Percentiles rank a stretch among this genome's conserved stretches.
Conservation (phyloP, 2,888 invertebrate species). For the Bembecia ichneumoniformis region DNA sequence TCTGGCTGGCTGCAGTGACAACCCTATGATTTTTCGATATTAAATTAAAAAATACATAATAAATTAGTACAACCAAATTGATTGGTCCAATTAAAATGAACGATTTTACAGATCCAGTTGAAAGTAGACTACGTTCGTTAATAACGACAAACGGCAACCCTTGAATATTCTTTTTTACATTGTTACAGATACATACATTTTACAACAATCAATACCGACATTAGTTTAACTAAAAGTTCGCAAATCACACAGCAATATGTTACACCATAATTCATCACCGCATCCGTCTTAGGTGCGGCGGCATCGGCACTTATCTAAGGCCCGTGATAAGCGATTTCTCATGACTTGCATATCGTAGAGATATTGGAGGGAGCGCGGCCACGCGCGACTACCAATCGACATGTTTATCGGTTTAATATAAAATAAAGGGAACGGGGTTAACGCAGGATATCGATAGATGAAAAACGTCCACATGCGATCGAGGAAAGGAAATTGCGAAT, state of each 20-base stretch:
- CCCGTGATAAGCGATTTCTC: constrained; percentile 66
- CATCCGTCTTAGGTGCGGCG: constrained; percentile 35
- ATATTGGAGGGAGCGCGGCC: constrained; percentile 50
- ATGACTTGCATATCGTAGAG: constrained; percentile 64
- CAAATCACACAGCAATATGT: constrained; percentile 53
- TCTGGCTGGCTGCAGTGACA: too few species aligned
- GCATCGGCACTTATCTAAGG: constrained; percentile 35
- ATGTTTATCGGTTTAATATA: constrained; percentile 73
- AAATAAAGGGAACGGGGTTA: constrained; percentile 60
- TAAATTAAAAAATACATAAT: too few species aligned
- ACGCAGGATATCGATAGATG: constrained; percentile 52
- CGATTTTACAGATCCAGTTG: too few species aligned
- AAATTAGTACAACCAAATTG: too few species aligned
- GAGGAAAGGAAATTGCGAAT: constrained; percentile 54
- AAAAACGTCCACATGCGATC: constrained; percentile 49
- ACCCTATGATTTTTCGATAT: too few species aligned
- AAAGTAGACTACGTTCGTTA: too few species aligned
- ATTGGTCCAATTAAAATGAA: too few species aligned
- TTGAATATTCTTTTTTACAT: too few species aligned
- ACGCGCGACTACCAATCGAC: constrained; percentile 65
- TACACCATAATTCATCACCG: constrained; percentile 57
- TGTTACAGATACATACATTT: not conserved
- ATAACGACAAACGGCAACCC: too few species aligned
- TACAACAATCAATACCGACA: not conserved
- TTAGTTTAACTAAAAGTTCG: not conserved